Evolutionary conservation across 2,113 vertebrate species (phyloP).

Genomic region (Chelonoidis abingdonii): DNA sequence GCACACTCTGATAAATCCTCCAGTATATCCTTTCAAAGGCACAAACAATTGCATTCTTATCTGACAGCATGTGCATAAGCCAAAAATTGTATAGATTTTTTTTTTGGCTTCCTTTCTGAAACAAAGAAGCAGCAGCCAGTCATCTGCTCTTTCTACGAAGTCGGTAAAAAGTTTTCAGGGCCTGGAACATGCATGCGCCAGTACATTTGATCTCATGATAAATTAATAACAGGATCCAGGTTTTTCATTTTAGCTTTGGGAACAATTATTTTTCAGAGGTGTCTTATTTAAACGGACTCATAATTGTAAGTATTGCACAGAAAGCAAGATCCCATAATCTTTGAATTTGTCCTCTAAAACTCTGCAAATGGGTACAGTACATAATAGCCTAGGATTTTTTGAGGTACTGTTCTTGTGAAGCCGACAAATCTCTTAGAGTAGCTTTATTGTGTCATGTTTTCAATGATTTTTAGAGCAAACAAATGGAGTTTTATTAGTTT

Average conservation of each 20-base stretch:
- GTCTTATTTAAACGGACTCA: background rate
- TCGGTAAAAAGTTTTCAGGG: background rate
- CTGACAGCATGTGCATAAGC: conserved; percentile 33
- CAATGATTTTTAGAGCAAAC: conserved; percentile 56
- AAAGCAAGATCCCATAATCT: conserved; percentile 46
- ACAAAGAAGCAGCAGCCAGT: conserved; percentile 17
- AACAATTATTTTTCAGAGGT: conserved; percentile 1
- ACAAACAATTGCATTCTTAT: conserved; percentile 29
- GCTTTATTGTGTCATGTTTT: conserved; percentile 26
- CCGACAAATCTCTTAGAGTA: conserved; percentile 1
- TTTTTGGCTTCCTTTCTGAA: conserved; percentile 26
- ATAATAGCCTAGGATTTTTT: conserved; percentile 9
- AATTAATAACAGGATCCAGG: background rate
- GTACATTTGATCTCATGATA: background rate
- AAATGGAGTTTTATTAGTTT: conserved; percentile 37
- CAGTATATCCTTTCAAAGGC: background rate
- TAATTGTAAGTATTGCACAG: conserved; percentile 26
- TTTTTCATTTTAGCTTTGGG: background rate
- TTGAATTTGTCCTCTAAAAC: conserved; percentile 53
- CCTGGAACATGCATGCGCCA: background rate
- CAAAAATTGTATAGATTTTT: conserved; percentile 43
- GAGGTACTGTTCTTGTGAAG: background rate
- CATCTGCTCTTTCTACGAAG: conserved; percentile 28
- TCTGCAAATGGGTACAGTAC: background rate
- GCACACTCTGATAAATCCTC: conserved; percentile 20